Conservation (phyloP, 2,888 invertebrate species). For the Drosophila putrida region DNA sequence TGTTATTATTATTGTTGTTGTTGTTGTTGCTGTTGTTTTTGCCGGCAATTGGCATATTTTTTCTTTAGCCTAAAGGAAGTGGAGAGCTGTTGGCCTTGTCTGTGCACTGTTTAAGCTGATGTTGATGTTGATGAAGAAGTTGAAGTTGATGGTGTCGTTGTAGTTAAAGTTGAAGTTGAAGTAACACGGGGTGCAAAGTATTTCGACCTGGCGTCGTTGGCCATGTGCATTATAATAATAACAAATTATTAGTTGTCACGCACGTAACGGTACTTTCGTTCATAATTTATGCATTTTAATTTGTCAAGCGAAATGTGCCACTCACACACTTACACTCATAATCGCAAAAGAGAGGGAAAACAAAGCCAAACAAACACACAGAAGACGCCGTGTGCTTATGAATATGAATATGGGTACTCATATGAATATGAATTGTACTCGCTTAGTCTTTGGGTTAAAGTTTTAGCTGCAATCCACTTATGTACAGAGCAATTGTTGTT, state of each 20-base stretch:
- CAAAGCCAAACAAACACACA: slow-evolving; percentile 5
- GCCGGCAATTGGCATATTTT: slow-evolving; percentile 64
- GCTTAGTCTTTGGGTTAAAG: slow-evolving; percentile 27
- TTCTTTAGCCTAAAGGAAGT: slow-evolving; percentile 1
- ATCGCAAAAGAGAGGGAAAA: slow-evolving; percentile 8
- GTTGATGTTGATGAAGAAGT: slow-evolving; percentile 20
- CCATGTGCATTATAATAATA: slow-evolving; percentile 79
- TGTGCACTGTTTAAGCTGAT: slow-evolving; percentile 28
- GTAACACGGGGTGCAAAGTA: slow-evolving; percentile 50
- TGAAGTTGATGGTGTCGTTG: neutral
- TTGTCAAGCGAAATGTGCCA: slow-evolving; percentile 70
- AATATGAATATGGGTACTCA: slow-evolving; percentile 23
- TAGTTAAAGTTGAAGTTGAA: slow-evolving; percentile 16
- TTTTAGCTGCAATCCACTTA: slow-evolving; percentile 36
- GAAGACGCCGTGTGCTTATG: slow-evolving; percentile 12
- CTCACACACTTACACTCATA: slow-evolving; percentile 19
- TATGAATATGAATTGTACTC: slow-evolving; percentile 41
- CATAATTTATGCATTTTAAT: slow-evolving; percentile 83
- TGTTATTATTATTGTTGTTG: slow-evolving; percentile 9
- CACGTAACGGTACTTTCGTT: slow-evolving; percentile 82
- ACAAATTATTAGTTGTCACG: slow-evolving; percentile 82
- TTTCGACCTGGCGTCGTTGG: slow-evolving; percentile 36
- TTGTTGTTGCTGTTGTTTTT: slow-evolving; percentile 15
- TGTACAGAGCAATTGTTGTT: slow-evolving; percentile 1
- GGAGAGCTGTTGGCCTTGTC: slow-evolving; percentile 42